Percentiles rank a stretch among this genome's conserved stretches.
Conservation (phyloP, 2,113 vertebrate species). For the Illadopsis cleaveri region DNA sequence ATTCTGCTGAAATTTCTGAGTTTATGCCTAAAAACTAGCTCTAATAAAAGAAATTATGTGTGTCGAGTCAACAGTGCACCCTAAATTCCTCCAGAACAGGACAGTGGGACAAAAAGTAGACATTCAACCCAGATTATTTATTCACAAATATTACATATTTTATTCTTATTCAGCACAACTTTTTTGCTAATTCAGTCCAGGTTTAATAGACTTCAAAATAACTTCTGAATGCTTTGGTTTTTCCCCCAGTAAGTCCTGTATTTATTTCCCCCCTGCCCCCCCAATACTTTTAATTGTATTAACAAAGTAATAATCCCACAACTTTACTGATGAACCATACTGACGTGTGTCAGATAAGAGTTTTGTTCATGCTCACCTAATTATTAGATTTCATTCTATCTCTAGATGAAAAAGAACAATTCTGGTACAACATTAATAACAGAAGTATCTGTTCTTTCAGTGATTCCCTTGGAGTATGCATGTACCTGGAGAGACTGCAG, state of each 20-base stretch:
- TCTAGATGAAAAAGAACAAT: background rate
- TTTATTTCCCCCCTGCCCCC: fast-evolving
- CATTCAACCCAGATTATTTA: background rate
- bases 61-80: background rate
- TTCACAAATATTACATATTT: background rate
- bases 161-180: background rate
- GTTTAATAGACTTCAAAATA: background rate
- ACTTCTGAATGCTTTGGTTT: background rate
- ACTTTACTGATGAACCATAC: background rate
- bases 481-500: background rate
- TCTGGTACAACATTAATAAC: background rate
- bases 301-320: background rate
- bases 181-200: background rate
- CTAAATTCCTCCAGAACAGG: background rate
- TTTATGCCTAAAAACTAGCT: background rate
- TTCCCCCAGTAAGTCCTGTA: fast-evolving
- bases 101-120: background rate
- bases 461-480: background rate
- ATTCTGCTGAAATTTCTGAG: background rate
- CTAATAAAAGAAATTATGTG: background rate
- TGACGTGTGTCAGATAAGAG: background rate
- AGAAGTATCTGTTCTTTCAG: background rate
- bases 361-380: background rate
- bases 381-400: background rate
- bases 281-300: background rate